Evolutionary conservation across 2,888 invertebrate species (phyloP), one percentile per base, ranked within the genome.

Genomic region (Nomada ferruginata): DNA sequence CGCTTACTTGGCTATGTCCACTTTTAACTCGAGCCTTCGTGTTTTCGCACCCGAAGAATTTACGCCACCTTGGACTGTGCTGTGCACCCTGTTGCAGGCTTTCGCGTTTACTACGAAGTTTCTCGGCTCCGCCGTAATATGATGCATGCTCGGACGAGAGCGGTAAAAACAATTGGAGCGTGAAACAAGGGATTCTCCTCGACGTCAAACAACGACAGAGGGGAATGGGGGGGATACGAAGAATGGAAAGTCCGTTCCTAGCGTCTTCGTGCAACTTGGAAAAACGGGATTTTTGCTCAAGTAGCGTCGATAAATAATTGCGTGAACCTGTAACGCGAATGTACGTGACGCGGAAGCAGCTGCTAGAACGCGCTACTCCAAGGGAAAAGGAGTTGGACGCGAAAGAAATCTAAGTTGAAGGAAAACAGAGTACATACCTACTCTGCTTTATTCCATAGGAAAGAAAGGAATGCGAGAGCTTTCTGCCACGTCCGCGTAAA

Each of bases 401-500:
- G 20, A 50, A 59, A 42, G 5, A 11, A 57, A 70, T 63, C 50
- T 26, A 36, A 71, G 60, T 65, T 36, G 20, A 78, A 83, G 79
- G 76, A 68, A 72, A 52, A 74, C 59, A 76, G 66, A 69, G 42
- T 7, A n/a, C n/a, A n/a, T n/a, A 7, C 36, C 36, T 74, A 52
- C 80, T 55, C 47, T 61, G 50, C 68, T 76, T 79, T 82, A 83
- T 88, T 68, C 84, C 74, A 76, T 85, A 82, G 86, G 87, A 87
- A 89, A 83, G 84, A 88, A 89, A 89, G 87, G 87, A 89, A 89
- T 78, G 84, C 77, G 63, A 70, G 76, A 71, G 84, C 66, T 76
- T 57, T 64, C 77, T 83, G 82, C 83, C 76, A 86, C 85, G 79
- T 87, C 81, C 85, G 81, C 76, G 81, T 84, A 85, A 87, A 87